Base-by-base conservation (phyloP, 2,113 vertebrate genomes). In the Protomyctophum bolini region DNA sequence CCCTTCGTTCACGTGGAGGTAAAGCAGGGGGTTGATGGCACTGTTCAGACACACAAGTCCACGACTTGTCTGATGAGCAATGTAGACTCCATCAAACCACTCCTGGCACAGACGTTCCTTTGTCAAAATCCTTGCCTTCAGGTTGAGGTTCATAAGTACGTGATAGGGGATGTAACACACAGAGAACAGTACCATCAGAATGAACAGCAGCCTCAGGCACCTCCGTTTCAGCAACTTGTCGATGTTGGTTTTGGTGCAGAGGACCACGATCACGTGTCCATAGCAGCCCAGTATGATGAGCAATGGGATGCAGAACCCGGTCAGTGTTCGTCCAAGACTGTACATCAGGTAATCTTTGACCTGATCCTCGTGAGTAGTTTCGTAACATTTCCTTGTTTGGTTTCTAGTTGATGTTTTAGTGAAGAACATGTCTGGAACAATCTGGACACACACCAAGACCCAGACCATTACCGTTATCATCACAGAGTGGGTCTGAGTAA, bases 141-240 rank as follows among this genome's bases (percentile, higher is more conserved):
- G 77, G 72, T 94, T 95, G 45, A 95, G 82, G 72, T 92, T 95
- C 63, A 92, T 92, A 6, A 95, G 88, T 3, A 93, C 11, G 28
- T 95, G 93, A 72, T 92, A 92, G 0, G 94, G 95, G 10, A 92
- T 89, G 80, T 94, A 96, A 76, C 93, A 95, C 56, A 94, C 62
- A 0, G 87, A 93, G 73, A 95, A 95, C 63, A 96, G 87, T 47
- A 94, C 64, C 75, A 91, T 88, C 58, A 95, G 80, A 0, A 95
- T 79, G 10, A 93, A 58, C 49, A 92, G 86, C 80, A 95, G 70
- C 0, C 69, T 91, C 41, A 95, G 77, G 72, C 92, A 90, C 56
- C 82, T 92, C 57, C 74, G 77, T 66, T 86, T 94, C 62, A 93
- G 73, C 11, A 10, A 6, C 49, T 76, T 21, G 2, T 94, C 88